Base-by-base conservation (phyloP, 2,113 vertebrate genomes). In the Aleadryas rufinucha region DNA sequence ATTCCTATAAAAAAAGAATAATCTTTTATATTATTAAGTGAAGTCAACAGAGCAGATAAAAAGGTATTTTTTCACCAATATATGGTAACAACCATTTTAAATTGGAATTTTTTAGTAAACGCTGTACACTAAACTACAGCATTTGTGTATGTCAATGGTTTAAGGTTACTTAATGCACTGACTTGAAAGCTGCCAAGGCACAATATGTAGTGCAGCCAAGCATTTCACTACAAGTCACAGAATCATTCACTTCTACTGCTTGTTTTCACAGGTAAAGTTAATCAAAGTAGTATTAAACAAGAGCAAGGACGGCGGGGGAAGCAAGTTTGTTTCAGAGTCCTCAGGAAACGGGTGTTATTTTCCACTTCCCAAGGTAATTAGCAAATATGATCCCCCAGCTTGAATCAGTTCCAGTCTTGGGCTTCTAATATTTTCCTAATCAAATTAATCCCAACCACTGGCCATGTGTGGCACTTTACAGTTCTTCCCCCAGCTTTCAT, bases 241-340 rank as follows among this genome's bases (percentile, higher is more conserved):
- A 68, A 86, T 47, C 16, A 35, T 78, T 94, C 31, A 23, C 20
- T 94, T 76, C 24, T 49, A 9, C 26, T 77, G 39, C 50, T 70
- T 86, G 17, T 70, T 91, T 93, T 72, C 65, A 74, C 41, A 80
- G 68, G 50, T 63, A 42, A 71, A 87, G 75, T 53, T 88, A 72
- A 45, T 83, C 68, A 74, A 64, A 88, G 13, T 12, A 30, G 6
- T 35, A 50, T 14, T 80, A 69, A 88, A 74, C 14, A 77, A 65
- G 28, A 79, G 26, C 9, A 47, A 26, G 21, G 23, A 19, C 0
- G 0, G 3, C 2, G 1, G 1, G 4, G 1, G 5, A 35, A 35
- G 7, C 0, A 52, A 70, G 76, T 26, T 66, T 0, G 0, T 75
- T 75, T 49, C 4, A 11, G 56, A 42, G 71, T 30, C n/a, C 41